Conservation (phyloP, 2,888 invertebrate species). For the Serrognathus titanus region DNA sequence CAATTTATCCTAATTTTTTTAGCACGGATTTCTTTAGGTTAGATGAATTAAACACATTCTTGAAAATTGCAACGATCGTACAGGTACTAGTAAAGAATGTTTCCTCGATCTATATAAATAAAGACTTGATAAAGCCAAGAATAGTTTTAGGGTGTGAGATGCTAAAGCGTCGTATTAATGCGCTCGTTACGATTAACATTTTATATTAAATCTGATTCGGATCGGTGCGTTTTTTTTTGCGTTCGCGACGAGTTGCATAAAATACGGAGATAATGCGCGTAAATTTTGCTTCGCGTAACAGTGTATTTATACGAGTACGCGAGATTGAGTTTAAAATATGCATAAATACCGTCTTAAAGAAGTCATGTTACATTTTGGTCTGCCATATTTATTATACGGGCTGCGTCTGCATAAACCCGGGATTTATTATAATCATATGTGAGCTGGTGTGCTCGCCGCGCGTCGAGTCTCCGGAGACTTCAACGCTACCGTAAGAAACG, state of each 20-base stretch:
- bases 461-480: conserved; percentile 16
- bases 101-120: background rate
- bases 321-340: conserved; percentile 34
- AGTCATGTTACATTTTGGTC: conserved; percentile 40
- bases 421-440: conserved; percentile 40
- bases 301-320: conserved; percentile 30
- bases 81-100: too few relatives aligned
- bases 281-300: conserved; percentile 19
- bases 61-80: too few relatives aligned
- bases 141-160: conserved; percentile 30
- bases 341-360: conserved; percentile 34
- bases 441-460: conserved; percentile 14
- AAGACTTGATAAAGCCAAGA: conserved; percentile 16
- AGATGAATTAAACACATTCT: too few relatives aligned
- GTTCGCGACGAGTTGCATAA: conserved; percentile 18
- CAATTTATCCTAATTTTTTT: too few relatives aligned
- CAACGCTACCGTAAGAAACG: conserved; percentile 21
- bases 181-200: conserved; percentile 34
- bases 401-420: conserved; percentile 37
- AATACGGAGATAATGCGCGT: conserved; percentile 23
- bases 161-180: conserved; percentile 36
- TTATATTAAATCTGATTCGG: conserved; percentile 23
- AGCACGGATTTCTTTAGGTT: too few relatives aligned
- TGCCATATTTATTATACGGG: conserved; percentile 38
- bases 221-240: conserved; percentile 17